These are phyloP conservation scores for Thecocarcelia acutangulata DNA, from an alignment of 2,888 invertebrate genomes.

Conservation along the genomic window DNA sequence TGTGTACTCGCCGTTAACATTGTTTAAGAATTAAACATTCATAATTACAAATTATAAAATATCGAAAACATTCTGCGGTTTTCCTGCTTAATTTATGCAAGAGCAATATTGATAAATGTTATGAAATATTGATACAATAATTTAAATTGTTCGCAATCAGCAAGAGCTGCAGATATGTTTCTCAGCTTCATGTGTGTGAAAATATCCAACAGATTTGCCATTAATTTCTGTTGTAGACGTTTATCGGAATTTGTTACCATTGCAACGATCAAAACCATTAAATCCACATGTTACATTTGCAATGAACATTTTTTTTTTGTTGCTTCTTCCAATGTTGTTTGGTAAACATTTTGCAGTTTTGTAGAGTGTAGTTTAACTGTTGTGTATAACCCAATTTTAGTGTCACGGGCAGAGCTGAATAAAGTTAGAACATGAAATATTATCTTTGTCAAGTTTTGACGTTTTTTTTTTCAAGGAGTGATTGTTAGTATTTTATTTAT, in stretches of 20 bases:
- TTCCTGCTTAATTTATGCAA: slow-evolving; percentile 43
- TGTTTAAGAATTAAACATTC: no score
- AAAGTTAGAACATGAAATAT: neutral
- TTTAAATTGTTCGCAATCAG: slow-evolving; percentile 25
- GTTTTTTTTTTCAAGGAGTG: no score
- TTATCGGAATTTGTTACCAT: slow-evolving; percentile 1
- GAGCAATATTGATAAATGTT: slow-evolving; percentile 28
- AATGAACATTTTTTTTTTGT: neutral
- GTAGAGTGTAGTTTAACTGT: slow-evolving; percentile 1
- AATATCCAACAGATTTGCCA: slow-evolving; percentile 6
- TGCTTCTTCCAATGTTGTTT: neutral
- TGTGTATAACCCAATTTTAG: neutral
- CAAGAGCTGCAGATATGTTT: neutral
- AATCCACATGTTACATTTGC: slow-evolving; percentile 33
- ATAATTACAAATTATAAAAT: neutral
- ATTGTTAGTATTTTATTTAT: no score
- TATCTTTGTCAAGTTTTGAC: neutral
- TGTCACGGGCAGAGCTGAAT: neutral
- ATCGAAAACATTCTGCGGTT: slow-evolving; percentile 29
- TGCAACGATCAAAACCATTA: slow-evolving; percentile 35
- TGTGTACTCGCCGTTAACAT: no score
- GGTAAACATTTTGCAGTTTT: slow-evolving; percentile 15
- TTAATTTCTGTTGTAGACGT: neutral
- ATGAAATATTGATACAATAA: slow-evolving; percentile 44
- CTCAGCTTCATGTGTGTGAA: slow-evolving; percentile 16